Evolutionary conservation across 2,113 vertebrate species (phyloP), one percentile per base, ranked within the genome.

Genomic region (Probosciger aterrimus): DNA sequence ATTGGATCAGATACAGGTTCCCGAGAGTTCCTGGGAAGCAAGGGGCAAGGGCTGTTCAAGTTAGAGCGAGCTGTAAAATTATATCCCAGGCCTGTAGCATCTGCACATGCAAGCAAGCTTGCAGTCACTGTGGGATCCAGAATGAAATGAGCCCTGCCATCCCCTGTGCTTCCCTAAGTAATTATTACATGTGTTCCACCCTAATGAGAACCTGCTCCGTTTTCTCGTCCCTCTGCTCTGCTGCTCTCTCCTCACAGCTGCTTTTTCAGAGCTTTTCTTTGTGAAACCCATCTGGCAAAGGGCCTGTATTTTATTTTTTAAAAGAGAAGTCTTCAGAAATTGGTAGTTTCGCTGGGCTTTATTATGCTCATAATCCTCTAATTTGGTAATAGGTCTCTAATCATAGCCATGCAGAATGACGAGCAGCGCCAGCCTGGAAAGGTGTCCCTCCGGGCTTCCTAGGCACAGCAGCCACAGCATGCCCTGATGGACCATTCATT

Each of bases 131-230:
- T 82, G 92, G 90, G 95, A 94, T 73, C 37, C 81, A 22, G 88
- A 41, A 9, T 41, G 83, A 90, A 91, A 90, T 73, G 86, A 96
- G 89, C 74, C 74, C 79, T 94, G 75, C 67, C 81, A 73, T 91
- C 60, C 82, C 60, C 6, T 14, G 17, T 75, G 78, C 86, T 91
- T 96, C 87, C 88, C 63, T 64, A n/a, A 82, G 74, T 82, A 86
- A 96, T 93, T 90, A 94, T 53, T 53, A 55, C 88, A 73, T 35
- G 39, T 10, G 18, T 49, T 82, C 86, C 65, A 59, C 89, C 57
- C 90, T 95, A 88, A 95, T 92, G 84, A 95, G 93, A 92, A 79
- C 73, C 83, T 92, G 93, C 94, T 93, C 84, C 86, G 76, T 90
- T 92, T 97, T 87, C 89, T 79, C 76, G 84, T 92, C 81, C 67